These are phyloP conservation scores for Pseudolycoriella hygida DNA, from an alignment of 2,888 invertebrate genomes.

Conservation along the genomic window DNA sequence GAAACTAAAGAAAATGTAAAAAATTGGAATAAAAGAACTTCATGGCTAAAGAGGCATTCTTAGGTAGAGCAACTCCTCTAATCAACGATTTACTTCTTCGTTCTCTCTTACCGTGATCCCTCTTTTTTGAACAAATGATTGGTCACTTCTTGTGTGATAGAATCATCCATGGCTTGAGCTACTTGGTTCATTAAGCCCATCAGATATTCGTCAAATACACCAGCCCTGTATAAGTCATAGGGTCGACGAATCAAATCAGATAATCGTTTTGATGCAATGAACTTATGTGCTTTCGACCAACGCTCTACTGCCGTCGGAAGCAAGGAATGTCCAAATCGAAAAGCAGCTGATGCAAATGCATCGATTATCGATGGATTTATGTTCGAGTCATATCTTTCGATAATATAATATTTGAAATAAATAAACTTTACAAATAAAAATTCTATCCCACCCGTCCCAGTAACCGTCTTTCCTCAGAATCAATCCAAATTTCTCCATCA, in stretches of 20 bases:
- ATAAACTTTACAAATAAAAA: slow-evolving; percentile 21
- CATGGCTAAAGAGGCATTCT: too few species aligned
- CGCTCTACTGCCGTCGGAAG: slow-evolving; percentile 80
- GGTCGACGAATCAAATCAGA: slow-evolving; percentile 79
- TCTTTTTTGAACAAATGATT: slow-evolving; percentile 82
- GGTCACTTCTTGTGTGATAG: slow-evolving; percentile 77
- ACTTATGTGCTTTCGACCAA: slow-evolving; percentile 90
- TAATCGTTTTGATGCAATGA: slow-evolving; percentile 76
- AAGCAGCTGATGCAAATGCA: slow-evolving; percentile 81
- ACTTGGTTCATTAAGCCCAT: slow-evolving; percentile 90
- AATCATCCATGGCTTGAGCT: slow-evolving; percentile 89
- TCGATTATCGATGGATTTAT: slow-evolving; percentile 81
- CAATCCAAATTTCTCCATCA: slow-evolving; percentile 80
- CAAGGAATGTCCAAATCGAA: slow-evolving; percentile 80
- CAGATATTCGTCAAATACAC: slow-evolving; percentile 78
- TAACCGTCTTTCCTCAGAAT: slow-evolving; percentile 59
- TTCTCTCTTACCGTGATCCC: slow-evolving; percentile 31
- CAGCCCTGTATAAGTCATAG: slow-evolving; percentile 77
- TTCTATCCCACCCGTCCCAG: slow-evolving; percentile 21
- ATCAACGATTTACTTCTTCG: too few species aligned
- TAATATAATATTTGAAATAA: slow-evolving; percentile 39
- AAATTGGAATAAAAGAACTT: background rate
- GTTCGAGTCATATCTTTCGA: slow-evolving; percentile 66
- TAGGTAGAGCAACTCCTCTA: too few species aligned
- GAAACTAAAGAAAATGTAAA: slow-evolving; percentile 29